These are phyloP conservation scores for Oriolus oriolus DNA, from an alignment of 2,113 vertebrate species.

Conservation along the genomic window DNA sequence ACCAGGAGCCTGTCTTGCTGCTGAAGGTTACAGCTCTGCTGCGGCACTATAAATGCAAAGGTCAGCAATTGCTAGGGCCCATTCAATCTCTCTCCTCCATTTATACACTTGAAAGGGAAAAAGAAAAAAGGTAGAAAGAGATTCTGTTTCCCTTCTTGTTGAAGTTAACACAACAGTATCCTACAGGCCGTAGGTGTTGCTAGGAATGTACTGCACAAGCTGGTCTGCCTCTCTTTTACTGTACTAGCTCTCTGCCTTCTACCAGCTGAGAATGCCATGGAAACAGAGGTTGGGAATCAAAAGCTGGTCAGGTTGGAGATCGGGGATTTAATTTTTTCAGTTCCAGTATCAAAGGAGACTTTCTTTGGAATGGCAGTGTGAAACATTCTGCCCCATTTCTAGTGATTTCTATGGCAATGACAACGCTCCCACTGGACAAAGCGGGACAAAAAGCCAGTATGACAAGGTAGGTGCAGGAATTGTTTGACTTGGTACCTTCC, in stretches of 20 bases:
- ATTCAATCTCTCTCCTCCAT: background rate
- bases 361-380: background rate
- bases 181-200: conserved; percentile 36
- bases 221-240: conserved; percentile 24
- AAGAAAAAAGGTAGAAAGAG: conserved; percentile 19
- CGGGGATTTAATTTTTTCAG: background rate
- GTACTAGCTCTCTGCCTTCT: conserved; percentile 21
- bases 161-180: conserved; percentile 28
- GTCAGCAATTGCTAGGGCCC: background rate
- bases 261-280: conserved; percentile 25
- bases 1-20: background rate
- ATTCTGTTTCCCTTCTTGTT: conserved; percentile 40
- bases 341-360: conserved; percentile 19
- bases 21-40: background rate
- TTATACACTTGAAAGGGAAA: conserved; percentile 1
- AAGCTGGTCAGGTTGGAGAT: conserved; percentile 21
- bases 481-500: background rate
- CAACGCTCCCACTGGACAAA: background rate
- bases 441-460: background rate
- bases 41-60: background rate
- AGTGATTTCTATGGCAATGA: background rate
- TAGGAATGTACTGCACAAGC: conserved; percentile 31
- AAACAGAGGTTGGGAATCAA: conserved; percentile 50
- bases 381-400: conserved; percentile 16
- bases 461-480: background rate